Evolutionary conservation across 2,113 vertebrate genomes (phyloP), one percentile per base, ranked within the genome.

Genomic region (Pterocles burchelli): DNA sequence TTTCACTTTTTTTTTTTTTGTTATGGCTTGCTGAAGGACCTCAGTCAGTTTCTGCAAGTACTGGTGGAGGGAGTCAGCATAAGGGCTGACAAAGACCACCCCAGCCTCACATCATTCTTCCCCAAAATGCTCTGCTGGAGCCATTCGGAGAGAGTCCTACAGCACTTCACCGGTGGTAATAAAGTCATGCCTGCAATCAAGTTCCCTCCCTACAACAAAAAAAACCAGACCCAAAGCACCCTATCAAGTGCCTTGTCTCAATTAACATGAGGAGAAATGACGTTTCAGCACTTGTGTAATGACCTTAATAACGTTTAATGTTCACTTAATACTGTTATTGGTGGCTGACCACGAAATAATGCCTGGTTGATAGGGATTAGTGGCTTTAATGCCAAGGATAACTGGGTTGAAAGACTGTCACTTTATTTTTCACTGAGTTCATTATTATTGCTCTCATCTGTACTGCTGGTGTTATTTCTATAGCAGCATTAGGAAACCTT

Each of bases 71-170:
- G 34, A 82, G 6, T 52, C 16, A 36, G 28, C 3, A 0, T 5
- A 13, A 74, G 24, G 38, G 29, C 28, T 91, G 41, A 49, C 29
- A 33, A 71, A 68, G 43, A 21, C 48, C 25, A 34, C 18, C 6
- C 17, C 0, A 0, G 9, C 18, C 28, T 57, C 77, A n/a, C 26
- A 11, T 24, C 1, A 0, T 38, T 63, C 20, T 62, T 58, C 45
- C 24, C 41, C 1, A 0, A 33, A 49, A 72, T 28, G 15, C 7
- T 81, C 51, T 84, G 34, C 51, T 36, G 48, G 18, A 7, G 4
- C 38, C 24, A 7, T n/a, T 58, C 36, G 75, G 74, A 74, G 45
- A 0, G 13, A 9, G 15, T 52, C 41, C 57, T 29, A 12, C 34
- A 81, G 81, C 61, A 20, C 49, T 88, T 72, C 7, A 3, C 28